Evolutionary conservation across 2,888 invertebrate species (phyloP), one percentile per base, ranked within the genome.

Genomic region (Oxyscelio sp.): DNA sequence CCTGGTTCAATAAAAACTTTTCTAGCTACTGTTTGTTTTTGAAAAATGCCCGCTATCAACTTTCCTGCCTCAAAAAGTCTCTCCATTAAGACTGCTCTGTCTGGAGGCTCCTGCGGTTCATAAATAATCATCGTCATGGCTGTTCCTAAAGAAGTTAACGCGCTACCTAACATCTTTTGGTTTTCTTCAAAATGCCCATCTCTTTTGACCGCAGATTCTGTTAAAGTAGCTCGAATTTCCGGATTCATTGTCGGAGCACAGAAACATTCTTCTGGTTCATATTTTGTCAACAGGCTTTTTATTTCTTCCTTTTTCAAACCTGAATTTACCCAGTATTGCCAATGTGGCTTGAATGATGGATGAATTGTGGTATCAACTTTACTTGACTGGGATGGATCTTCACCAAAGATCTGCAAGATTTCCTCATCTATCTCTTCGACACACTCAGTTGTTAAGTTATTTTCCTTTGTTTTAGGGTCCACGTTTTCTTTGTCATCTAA

Each of bases 291-390:
- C 1, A 24, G 13, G 9, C 3, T n/a, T 21, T 48, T 11, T 1
- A 48, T 21, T 11, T 48, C 48, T 0, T 48, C 48, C 48, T 48
- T 24, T 24, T 52, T 24, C 19, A 52, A 40, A 40, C 40, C 40
- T 1, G 40, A n/a, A n/a, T n/a, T 40, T n/a, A n/a, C 2, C 40
- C 40, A 40, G 5, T n/a, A 40, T n/a, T 71, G 71, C 58, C 59
- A 71, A 15, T 71, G 38, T 15, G 71, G 50, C 19, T 71, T 71
- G 17, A 71, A 71, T 13, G 71, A 50, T 0, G 59, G 50, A 27
- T 71, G 71, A 11, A 71, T 59, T 5, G 6, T 24, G 1, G 52
- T n/a, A 11, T 68, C 54, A 2, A 54, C n/a, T 43, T 68, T 68
- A 15, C 9, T 27, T 8, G 43, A 68, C 1, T 43, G 40, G 5